These are phyloP conservation scores for Echinometra lucunter DNA, from an alignment of 53 echinoderm and acorn worm species.

Conservation along the genomic window DNA sequence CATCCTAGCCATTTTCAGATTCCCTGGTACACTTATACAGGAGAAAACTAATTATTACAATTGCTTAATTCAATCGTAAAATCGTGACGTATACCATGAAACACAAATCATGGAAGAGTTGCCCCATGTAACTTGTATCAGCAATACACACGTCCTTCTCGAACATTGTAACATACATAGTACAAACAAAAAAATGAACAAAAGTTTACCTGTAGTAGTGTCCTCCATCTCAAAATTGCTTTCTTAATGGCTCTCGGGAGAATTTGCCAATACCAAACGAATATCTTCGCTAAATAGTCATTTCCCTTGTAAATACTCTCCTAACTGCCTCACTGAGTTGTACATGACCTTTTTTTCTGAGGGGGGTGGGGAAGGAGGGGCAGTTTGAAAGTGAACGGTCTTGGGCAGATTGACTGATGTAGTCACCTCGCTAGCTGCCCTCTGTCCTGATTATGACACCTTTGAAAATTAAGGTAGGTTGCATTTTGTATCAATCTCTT, in stretches of 20 bases:
- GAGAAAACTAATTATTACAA: too few relatives aligned
- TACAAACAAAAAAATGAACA: neutral
- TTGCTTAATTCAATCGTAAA: too few relatives aligned
- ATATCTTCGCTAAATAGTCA: neutral
- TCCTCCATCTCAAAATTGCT: neutral
- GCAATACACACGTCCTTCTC: too few relatives aligned
- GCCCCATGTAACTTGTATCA: too few relatives aligned
- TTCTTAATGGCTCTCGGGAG: neutral
- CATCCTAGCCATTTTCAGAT: too few relatives aligned
- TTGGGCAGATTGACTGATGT: neutral
- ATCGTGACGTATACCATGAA: too few relatives aligned
- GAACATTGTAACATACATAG: neutral
- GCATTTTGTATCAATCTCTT: neutral
- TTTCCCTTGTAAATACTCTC: neutral
- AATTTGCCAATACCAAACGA: neutral
- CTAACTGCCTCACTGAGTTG: too few relatives aligned
- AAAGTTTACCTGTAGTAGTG: neutral
- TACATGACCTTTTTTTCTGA: too few relatives aligned
- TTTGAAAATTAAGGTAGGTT: neutral
- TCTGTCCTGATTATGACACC: neutral
- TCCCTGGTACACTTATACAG: too few relatives aligned
- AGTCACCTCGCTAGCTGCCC: neutral
- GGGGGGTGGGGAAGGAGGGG: neutral
- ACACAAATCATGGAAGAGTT: too few relatives aligned
- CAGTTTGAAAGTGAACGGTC: neutral